Conservation (phyloP, 2,888 invertebrate genomes). For the Dasypogon diadema region DNA sequence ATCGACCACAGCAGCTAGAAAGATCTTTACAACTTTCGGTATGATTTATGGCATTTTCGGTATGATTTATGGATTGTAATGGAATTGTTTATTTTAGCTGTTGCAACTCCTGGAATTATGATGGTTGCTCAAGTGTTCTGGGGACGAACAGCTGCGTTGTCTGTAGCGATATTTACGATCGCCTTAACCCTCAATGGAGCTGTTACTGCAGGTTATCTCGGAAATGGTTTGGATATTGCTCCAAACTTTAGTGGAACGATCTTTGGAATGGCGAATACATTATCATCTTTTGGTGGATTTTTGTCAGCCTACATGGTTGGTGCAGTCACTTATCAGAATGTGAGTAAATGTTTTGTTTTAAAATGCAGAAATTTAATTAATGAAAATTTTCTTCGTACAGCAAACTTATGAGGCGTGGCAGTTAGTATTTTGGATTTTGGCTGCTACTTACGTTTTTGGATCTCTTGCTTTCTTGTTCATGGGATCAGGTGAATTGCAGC, state of each 20-base stretch:
- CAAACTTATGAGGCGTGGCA: slow-evolving; percentile 84
- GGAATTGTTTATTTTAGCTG: slow-evolving; percentile 68
- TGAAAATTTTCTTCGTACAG: slow-evolving; percentile 64
- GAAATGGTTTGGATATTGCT: slow-evolving; percentile 88
- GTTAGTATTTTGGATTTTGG: slow-evolving; percentile 84
- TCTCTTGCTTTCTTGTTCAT: slow-evolving; percentile 73
- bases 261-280: slow-evolving; percentile 88
- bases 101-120: slow-evolving; percentile 76
- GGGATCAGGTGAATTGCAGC: slow-evolving; percentile 75
- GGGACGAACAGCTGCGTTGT: slow-evolving; percentile 78
- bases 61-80: too few species aligned
- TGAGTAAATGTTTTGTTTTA: slow-evolving; percentile 68
- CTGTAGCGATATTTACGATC: slow-evolving; percentile 82
- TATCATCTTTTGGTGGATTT: slow-evolving; percentile 86
- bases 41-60: slow-evolving; percentile 58
- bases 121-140: slow-evolving; percentile 81
- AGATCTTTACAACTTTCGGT: slow-evolving; percentile 77
- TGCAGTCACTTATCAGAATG: slow-evolving; percentile 78
- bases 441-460: slow-evolving; percentile 77
- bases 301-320: slow-evolving; percentile 86
- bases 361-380: neutral
- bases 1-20: slow-evolving; percentile 80
- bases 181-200: slow-evolving; percentile 88
- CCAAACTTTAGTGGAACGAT: slow-evolving; percentile 91
- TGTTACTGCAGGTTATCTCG: slow-evolving; percentile 86